These are phyloP conservation scores for Cistogaster globosa DNA, from an alignment of 2,888 invertebrate genomes.

Conservation along the genomic window DNA sequence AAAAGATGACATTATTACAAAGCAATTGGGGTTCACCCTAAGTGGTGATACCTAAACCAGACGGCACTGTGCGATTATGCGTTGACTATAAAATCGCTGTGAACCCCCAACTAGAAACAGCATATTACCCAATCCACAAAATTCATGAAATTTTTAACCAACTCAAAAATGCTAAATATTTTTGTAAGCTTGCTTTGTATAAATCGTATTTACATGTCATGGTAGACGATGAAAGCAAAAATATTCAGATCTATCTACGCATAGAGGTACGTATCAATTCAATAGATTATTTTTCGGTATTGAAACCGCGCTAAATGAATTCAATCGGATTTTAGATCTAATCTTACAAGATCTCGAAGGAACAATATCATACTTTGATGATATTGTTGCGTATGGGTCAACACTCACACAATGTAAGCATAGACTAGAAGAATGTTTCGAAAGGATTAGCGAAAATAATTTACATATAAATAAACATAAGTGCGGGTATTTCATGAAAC, in stretches of 20 bases:
- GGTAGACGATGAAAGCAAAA: no score
- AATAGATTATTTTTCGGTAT: no score
- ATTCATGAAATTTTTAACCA: no score
- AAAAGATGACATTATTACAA: not conserved
- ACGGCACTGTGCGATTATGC: not conserved
- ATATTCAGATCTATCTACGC: no score
- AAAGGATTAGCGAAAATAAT: conserved; percentile 30
- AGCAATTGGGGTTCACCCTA: not conserved
- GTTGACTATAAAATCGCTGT: not conserved
- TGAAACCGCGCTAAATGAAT: no score
- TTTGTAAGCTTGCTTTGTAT: not conserved
- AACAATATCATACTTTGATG: no score
- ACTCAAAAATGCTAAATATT: no score
- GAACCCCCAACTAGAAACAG: no score
- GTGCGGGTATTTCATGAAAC: not conserved
- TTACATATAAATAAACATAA: conserved; percentile 11
- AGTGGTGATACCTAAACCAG: not conserved
- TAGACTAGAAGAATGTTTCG: conserved; percentile 38
- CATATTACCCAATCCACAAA: no score
- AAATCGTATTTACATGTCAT: not conserved
- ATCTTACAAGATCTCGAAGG: no score
- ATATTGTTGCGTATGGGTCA: not conserved
- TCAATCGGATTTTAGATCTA: no score
- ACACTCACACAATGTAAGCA: not conserved
- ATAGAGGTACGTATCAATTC: no score